Base-by-base conservation (phyloP, 2,888 invertebrate species). In the Brachypalpus laphriformis region DNA sequence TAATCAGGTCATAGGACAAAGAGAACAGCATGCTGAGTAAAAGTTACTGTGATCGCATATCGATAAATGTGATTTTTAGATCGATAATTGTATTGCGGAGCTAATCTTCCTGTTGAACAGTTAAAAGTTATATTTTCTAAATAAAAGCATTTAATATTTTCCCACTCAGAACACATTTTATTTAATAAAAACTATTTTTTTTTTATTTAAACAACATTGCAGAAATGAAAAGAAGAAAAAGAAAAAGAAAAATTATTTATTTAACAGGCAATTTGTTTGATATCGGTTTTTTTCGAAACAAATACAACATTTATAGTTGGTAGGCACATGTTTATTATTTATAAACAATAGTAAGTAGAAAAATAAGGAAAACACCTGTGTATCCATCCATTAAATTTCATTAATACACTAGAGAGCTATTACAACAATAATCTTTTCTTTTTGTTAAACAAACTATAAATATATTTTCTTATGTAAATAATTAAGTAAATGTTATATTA, bases 81-180 rank as follows among this genome's bases (percentile, higher is more conserved):
- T n/a, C n/a, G n/a, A n/a, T n/a, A n/a, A n/a, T n/a, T n/a, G n/a
- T n/a, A n/a, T n/a, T n/a, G n/a, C n/a, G n/a, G n/a, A n/a, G n/a
- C n/a, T n/a, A n/a, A n/a, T n/a, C n/a, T n/a, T n/a, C n/a, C n/a
- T n/a, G n/a, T n/a, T n/a, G n/a, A n/a, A n/a, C n/a, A n/a, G n/a
- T n/a, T n/a, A n/a, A n/a, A n/a, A n/a, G n/a, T n/a, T n/a, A n/a
- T n/a, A n/a, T n/a, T n/a, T n/a, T n/a, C n/a, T n/a, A n/a, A n/a
- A n/a, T 11, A 37, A 37, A 11, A 37, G 45, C 5, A 45, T 18
- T 57, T 25, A 25, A 25, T 5, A 49, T 40, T 61, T 78, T 68
- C 83, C 83, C 83, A 83, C 83, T 78, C 83, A 83, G 78, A 83
- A 83, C 83, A 83, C 83, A 74, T 74, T 83, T 83, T 83, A 83